phyloP scores from a whole-genome alignment of 2,113 vertebrate genomes.

The Piprites chloris region DNA sequence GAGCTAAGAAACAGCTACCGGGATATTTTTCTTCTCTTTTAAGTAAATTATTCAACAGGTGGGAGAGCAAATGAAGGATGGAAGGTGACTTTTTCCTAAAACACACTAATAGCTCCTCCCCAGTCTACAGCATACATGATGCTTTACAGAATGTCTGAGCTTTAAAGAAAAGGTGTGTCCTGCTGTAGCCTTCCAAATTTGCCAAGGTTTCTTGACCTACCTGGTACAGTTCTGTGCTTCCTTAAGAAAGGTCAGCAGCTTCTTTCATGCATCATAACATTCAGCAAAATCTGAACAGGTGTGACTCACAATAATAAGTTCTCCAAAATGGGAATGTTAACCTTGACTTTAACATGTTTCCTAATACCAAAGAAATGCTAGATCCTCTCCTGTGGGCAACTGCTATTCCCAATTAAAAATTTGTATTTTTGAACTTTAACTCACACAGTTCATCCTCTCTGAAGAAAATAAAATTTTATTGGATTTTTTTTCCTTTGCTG shows the following conservation, averaged over 20 bases:
- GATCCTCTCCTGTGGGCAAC: neutral
- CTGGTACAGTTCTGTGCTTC: neutral
- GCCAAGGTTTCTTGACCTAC: neutral
- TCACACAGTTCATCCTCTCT: neutral
- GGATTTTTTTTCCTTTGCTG: neutral
- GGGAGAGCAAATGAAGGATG: neutral
- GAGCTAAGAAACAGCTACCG: neutral
- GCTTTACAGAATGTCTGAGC: neutral
- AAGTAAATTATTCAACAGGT: rapidly evolving
- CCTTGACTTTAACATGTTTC: neutral
- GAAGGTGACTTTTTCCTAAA: neutral
- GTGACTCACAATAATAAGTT: neutral
- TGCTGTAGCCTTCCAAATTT: neutral
- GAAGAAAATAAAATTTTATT: neutral
- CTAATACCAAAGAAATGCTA: neutral
- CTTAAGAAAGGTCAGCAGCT: neutral
- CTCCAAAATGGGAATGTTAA: neutral
- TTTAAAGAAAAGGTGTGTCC: neutral
- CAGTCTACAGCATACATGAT: neutral
- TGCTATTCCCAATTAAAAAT: neutral
- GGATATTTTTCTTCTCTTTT: neutral
- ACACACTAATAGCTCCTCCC: neutral
- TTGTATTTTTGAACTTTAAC: neutral
- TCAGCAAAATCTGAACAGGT: neutral
- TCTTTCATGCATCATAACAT: neutral